A percentile compares a stretch with the other conserved stretches of the same genome.
Conservation (phyloP, 1,140 invertebrate species). For the Zaprionus kolodkinae region DNA sequence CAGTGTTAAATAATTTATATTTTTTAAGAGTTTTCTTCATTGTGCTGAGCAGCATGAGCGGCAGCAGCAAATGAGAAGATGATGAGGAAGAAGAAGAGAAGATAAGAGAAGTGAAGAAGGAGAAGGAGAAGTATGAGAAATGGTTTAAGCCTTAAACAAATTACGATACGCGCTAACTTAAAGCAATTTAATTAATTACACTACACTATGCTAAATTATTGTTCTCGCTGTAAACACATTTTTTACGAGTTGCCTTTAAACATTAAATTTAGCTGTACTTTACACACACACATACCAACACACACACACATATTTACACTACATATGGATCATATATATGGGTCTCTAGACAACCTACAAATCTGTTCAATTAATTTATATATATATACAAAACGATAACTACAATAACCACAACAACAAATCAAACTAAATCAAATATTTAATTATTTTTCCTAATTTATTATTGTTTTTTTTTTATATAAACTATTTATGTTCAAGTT, state of each 20-base stretch:
- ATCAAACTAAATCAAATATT: slow-evolving; percentile 47
- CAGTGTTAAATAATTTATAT: slow-evolving; percentile 52
- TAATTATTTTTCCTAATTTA: slow-evolving; percentile 55
- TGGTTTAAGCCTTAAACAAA: slow-evolving; percentile 33
- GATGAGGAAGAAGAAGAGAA: neutral
- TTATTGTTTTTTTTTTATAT: slow-evolving; percentile 35
- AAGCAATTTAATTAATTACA: slow-evolving; percentile 56
- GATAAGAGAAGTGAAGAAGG: neutral
- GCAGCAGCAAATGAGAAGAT: neutral
- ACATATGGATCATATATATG: slow-evolving; percentile 16
- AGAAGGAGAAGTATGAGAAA: slow-evolving; percentile 5
- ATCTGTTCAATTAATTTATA: slow-evolving; percentile 46
- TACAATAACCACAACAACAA: slow-evolving; percentile 1
- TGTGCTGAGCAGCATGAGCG: neutral
- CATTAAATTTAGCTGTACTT: slow-evolving; percentile 8
- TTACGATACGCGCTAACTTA: slow-evolving; percentile 49
- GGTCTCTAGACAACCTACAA: slow-evolving; percentile 19
- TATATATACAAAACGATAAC: slow-evolving; percentile 2
- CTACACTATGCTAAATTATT: slow-evolving; percentile 34
- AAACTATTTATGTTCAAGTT: slow-evolving; percentile 39
- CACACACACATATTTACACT: slow-evolving; percentile 1
- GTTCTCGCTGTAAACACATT: slow-evolving; percentile 38
- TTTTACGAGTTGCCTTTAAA: slow-evolving; percentile 39
- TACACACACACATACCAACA: neutral
- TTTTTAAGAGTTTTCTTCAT: slow-evolving; percentile 23